These are phyloP conservation scores for Cynodonichthys magdalenae DNA, from an alignment of 2,797 vertebrate genomes.

Conservation along the genomic window DNA sequence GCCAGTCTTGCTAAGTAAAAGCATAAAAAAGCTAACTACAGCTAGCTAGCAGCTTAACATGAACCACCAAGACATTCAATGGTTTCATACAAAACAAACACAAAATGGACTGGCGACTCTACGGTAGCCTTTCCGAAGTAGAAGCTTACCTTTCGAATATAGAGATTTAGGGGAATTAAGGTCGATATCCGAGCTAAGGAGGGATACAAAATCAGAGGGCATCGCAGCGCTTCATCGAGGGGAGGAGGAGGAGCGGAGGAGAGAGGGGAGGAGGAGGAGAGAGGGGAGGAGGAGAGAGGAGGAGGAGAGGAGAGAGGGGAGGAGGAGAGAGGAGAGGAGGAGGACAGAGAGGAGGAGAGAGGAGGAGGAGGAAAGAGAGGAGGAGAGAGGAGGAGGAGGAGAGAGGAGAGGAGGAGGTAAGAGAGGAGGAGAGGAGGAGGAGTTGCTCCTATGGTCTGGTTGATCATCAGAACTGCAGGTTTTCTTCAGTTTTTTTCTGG, in stretches of 20 bases:
- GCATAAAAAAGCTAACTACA: conserved; percentile 64
- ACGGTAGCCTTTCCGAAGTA: neutral
- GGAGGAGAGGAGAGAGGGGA: too few species aligned
- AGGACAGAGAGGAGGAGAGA: too few species aligned
- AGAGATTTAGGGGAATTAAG: conserved; percentile 95
- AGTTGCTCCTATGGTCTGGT: too few species aligned
- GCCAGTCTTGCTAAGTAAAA: conserved; percentile 62
- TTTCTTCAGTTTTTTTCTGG: too few species aligned
- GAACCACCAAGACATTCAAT: conserved; percentile 38
- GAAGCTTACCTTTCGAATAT: conserved; percentile 92
- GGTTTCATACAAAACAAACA: conserved; percentile 22
- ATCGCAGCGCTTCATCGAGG: conserved; percentile 89
- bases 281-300: too few species aligned
- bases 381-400: too few species aligned
- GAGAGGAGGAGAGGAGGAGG: too few species aligned
- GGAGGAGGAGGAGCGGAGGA: conserved; percentile 81
- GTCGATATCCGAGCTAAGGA: conserved; percentile 96
- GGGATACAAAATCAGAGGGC: conserved; percentile 98
- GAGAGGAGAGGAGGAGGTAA: too few species aligned
- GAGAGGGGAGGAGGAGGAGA: too few species aligned
- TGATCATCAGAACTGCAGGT: too few species aligned
- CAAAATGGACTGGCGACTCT: conserved; percentile 1
- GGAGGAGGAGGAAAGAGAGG: too few species aligned
- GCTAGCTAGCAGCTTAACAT: conserved; percentile 73
- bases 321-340: too few species aligned